phyloP scores from a whole-genome alignment of 1,140 invertebrate species.

The Chlorops oryzae region DNA sequence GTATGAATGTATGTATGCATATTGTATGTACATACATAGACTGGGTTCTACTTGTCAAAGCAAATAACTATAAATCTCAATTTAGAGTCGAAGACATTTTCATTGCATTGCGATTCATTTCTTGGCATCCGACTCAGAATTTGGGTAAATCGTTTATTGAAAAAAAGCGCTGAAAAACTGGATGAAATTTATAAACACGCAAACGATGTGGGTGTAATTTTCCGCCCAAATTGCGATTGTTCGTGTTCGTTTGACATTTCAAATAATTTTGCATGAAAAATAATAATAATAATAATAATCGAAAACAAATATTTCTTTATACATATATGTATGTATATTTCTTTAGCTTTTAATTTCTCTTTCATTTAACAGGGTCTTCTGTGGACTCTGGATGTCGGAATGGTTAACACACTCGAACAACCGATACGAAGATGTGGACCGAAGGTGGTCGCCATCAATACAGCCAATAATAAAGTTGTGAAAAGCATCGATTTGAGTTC shows the following conservation, averaged over 20 bases:
- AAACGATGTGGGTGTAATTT: too few relatives aligned
- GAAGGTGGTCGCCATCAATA: constrained; percentile 60
- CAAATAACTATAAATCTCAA: constrained; percentile 1
- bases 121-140: too few relatives aligned
- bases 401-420: constrained; percentile 58
- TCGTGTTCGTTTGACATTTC: too few relatives aligned
- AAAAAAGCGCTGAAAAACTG: too few relatives aligned
- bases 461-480: constrained; percentile 55
- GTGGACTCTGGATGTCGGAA: constrained; percentile 63
- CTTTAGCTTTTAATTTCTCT: background rate
- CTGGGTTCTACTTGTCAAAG: constrained; percentile 1
- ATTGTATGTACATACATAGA: constrained; percentile 16
- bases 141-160: too few relatives aligned
- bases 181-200: too few relatives aligned
- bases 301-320: background rate
- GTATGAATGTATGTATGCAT: constrained; percentile 15
- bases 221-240: too few relatives aligned
- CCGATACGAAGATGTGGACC: constrained; percentile 59
- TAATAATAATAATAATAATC: too few relatives aligned
- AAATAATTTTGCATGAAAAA: too few relatives aligned
- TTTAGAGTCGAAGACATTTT: constrained; percentile 2
- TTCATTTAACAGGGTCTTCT: constrained; percentile 51
- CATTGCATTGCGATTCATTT: constrained; percentile 21
- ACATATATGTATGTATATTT: background rate
- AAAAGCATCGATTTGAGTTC: constrained; percentile 55